Base-by-base conservation (phyloP, 2,797 vertebrate genomes). In the Xerus rutilus region DNA sequence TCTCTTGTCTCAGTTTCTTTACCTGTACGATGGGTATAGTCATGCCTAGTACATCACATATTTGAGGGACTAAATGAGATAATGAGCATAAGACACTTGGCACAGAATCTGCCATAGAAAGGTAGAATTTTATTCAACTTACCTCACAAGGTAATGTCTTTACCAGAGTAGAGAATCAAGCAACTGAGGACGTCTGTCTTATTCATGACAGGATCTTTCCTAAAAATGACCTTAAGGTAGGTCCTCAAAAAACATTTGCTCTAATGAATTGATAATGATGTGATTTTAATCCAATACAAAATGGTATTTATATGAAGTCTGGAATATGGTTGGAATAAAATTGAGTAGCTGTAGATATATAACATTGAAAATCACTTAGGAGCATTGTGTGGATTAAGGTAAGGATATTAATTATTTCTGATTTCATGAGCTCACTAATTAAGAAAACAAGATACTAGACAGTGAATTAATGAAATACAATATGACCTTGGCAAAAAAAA, bases 401-500 rank as follows among this genome's bases (percentile, higher is more conserved):
- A 90, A 94, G n/a, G 28, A 52, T 69, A 78, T 78, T 95, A 86
- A 96, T 94, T 96, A 72, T 86, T 90, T 96, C 70, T 88, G 65
- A 94, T 93, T 92, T 96, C 89, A 90, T 96, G 94, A 96, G 32
- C 85, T 94, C 69, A 76, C 73, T 95, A 91, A 97, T 97, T 97
- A 96, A 96, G 69, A 85, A 94, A 86, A 69, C 45, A 96, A 94
- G 87, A 91, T 74, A 84, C 76, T 57, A 91, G 90, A 43, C 23
- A 95, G 91, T 93, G 85, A 96, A 96, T 94, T 97, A 96, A 93
- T 67, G 86, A 94, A 96, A 92, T 96, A 92, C 64, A 43, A 94
- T 93, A 92, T 64, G 95, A 96, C 65, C 89, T 90, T 96, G 93
- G 45, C 96, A 84, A 96, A 96, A 67, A 67, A 95, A 85, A 90